Conservation (phyloP, 2,888 invertebrate species). For the Anodontia alba region DNA sequence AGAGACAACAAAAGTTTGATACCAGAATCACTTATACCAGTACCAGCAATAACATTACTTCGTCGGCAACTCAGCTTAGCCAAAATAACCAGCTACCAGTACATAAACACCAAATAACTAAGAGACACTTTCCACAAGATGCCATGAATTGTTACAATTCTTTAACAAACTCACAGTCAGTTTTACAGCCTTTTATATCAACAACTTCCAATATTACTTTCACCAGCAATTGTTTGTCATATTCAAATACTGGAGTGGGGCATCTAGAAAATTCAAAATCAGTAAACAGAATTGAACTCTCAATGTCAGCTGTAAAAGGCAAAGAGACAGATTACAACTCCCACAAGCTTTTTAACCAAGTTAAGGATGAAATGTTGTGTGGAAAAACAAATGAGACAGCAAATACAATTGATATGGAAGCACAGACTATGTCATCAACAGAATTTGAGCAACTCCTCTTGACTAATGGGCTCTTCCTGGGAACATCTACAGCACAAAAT, state of each 20-base stretch:
- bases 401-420: constrained; percentile 37
- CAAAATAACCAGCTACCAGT: too few species aligned
- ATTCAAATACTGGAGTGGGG: neutral
- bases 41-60: too few species aligned
- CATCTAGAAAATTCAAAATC: neutral
- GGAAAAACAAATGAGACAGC: neutral
- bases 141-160: too few species aligned
- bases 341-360: neutral
- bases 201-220: constrained; percentile 2
- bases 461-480: constrained; percentile 45
- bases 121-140: too few species aligned
- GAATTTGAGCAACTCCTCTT: constrained; percentile 57
- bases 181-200: neutral
- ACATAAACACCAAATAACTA: too few species aligned
- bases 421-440: constrained; percentile 59
- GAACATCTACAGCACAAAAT: neutral
- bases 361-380: neutral
- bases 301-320: neutral
- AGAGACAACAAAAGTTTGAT: too few species aligned
- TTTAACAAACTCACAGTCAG: too few species aligned
- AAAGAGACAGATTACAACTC: neutral
- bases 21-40: too few species aligned
- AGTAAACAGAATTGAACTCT: too few species aligned
- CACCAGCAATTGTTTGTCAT: neutral
- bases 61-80: too few species aligned